phyloP scores from a whole-genome alignment of 1,140 invertebrate genomes.

The Drosophila hydei region DNA sequence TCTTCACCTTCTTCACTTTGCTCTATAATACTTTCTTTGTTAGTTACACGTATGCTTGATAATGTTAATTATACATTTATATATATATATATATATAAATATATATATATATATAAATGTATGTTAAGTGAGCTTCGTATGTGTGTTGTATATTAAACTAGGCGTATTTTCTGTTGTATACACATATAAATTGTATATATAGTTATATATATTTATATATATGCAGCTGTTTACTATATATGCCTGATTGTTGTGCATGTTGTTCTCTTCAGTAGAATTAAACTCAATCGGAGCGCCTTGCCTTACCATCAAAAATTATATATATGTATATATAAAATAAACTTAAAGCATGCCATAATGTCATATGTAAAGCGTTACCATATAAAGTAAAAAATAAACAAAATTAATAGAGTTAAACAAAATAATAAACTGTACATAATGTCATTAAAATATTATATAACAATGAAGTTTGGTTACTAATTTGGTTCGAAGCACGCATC shows the following conservation, averaged over 20 bases:
- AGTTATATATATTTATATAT: slow-evolving; percentile 59
- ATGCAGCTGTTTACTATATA: slow-evolving; percentile 71
- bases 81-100: slow-evolving; percentile 47
- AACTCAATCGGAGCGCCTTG: slow-evolving; percentile 69
- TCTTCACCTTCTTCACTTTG: slow-evolving; percentile 48
- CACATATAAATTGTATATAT: slow-evolving; percentile 51
- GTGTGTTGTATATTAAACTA: slow-evolving; percentile 62
- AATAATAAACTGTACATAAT: slow-evolving; percentile 75
- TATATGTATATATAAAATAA: slow-evolving; percentile 6
- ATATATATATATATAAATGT: slow-evolving; percentile 45
- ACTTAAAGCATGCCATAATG: slow-evolving; percentile 66
- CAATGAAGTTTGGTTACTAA: slow-evolving; percentile 77
- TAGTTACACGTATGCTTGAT: slow-evolving; percentile 79
- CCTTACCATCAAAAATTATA: slow-evolving; percentile 28
- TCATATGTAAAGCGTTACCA: slow-evolving; percentile 64
- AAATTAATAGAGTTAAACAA: slow-evolving; percentile 47
- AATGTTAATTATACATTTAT: slow-evolving; percentile 62
- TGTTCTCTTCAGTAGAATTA: slow-evolving; percentile 61
- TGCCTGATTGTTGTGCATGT: slow-evolving; percentile 82
- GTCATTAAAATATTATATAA: slow-evolving; percentile 80
- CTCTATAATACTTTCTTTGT: slow-evolving; percentile 73
- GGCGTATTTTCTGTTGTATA: slow-evolving; percentile 26
- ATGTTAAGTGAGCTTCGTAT: slow-evolving; percentile 57
- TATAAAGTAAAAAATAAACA: slow-evolving; percentile 31
- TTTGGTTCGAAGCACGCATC: slow-evolving; percentile 75